Base-by-base conservation (phyloP, 2,797 vertebrate genomes). In the Anguilla obscura region DNA sequence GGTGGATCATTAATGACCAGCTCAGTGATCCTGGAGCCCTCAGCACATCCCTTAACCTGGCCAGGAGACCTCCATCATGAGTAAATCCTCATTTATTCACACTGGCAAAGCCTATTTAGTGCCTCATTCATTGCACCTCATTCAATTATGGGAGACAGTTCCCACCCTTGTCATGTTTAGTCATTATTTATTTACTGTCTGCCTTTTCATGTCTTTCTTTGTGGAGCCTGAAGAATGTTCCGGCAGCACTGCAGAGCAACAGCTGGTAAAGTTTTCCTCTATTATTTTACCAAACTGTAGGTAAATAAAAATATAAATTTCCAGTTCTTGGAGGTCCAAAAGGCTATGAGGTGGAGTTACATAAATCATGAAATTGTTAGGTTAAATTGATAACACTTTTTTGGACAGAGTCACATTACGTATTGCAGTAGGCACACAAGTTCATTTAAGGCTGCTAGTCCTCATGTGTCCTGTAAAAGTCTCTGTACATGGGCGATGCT, bases 111-210 rank as follows among this genome's bases (percentile, higher is more conserved):
- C 33, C 74, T 21, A 4, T 36, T 79, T 40, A 21, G 74, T 79
- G 74, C 74, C 14, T 45, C 3, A 24, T 79, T 79, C 16, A 21
- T 18, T 40, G 74, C 36, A 79, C 10, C 21, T 18, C 40, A 45
- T 45, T 45, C 36, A 45, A 79, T 79, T 40, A 40, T 16, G 18
- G 33, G n/a, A 14, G 69, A 27, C 27, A 71, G 69, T 71, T 71
- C 33, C 69, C 69, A 71, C 27, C 7, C 69, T 71, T 30, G 69
- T 71, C n/a, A 33, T 71, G 27, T 30, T 71, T 3, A 71, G n/a
- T 33, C 69, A 30, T 71, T 71, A 71, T 71, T 69, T 69, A 69
- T 69, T 69, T 71, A 71, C 9, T 69, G 27, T 71, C 69, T 71
- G n/a, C 9, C 1, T 30, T 71, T 71, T 71, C 0, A 9, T 33